Percentiles rank a stretch among this genome's conserved stretches.
Conservation (phyloP, 2,797 vertebrate species). For the Gymnoscopelus microlampas region DNA sequence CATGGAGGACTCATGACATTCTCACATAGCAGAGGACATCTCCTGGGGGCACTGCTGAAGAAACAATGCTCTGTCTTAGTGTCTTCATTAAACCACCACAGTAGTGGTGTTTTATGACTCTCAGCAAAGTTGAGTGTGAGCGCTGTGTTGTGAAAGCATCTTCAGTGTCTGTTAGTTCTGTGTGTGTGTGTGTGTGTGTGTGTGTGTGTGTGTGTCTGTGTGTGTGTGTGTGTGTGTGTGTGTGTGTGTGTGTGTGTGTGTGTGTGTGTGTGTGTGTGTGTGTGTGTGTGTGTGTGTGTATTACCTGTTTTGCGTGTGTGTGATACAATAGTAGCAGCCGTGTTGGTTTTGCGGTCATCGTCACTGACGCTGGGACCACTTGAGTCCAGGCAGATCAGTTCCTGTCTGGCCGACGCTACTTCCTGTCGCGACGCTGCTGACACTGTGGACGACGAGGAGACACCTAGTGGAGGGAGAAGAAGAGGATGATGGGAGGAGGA, state of each 20-base stretch:
- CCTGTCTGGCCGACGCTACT: slow-evolving; percentile 78
- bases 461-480: not conserved
- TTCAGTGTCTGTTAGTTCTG: not conserved
- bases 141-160: no score
- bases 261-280: slow-evolving; percentile 1
- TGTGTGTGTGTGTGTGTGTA: slow-evolving; percentile 3
- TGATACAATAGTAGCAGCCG: slow-evolving; percentile 28
- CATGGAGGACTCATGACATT: no score
- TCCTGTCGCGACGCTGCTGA: slow-evolving; percentile 44
- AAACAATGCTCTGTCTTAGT: no score
- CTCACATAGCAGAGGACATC: no score
- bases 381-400: slow-evolving; percentile 87
- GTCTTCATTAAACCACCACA: no score
- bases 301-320: slow-evolving; percentile 65
- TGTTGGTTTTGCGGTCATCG: slow-evolving; percentile 74
- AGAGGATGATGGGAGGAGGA: not conserved
- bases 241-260: not conserved
- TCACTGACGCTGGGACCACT: slow-evolving; percentile 61
- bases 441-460: slow-evolving; percentile 28
- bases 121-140: no score
- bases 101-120: no score
- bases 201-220: not conserved
- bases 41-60: no score
- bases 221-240: not conserved
- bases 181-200: slow-evolving; percentile 9